Percentiles rank a stretch among this genome's conserved stretches.
Conservation (phyloP, 2,113 vertebrate genomes). For the Pogona vitticeps region DNA sequence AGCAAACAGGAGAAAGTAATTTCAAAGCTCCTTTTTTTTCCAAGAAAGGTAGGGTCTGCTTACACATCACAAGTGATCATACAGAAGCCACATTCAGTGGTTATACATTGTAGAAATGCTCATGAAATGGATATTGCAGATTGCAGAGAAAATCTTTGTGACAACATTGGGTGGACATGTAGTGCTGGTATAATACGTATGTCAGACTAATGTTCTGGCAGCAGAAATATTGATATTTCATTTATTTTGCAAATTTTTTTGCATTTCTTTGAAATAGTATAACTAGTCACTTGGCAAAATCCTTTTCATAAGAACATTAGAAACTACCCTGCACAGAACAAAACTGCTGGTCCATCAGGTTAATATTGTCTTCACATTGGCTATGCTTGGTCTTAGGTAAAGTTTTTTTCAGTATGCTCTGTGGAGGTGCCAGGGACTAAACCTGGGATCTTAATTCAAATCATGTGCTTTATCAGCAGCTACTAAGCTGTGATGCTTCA, state of each 20-base stretch:
- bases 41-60: background rate
- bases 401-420: no score
- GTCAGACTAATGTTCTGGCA: background rate
- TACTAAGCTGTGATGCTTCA: background rate
- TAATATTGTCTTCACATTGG: background rate
- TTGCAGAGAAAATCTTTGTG: background rate
- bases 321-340: background rate
- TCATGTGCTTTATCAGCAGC: background rate
- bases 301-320: background rate
- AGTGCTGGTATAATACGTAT: background rate
- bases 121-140: background rate
- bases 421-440: background rate
- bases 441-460: background rate
- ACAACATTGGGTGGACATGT: background rate
- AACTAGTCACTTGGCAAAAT: background rate
- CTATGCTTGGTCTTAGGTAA: background rate
- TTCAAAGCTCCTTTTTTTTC: background rate
- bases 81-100: background rate
- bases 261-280: background rate
- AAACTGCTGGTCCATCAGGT: background rate
- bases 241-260: background rate
- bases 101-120: background rate
- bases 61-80: background rate
- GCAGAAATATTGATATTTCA: background rate
- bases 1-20: background rate